A percentile compares a stretch with the other conserved stretches of the same genome.
phyloP scores from a whole-genome alignment of 2,113 vertebrate genomes.

The Phalacrocorax aristotelis region DNA sequence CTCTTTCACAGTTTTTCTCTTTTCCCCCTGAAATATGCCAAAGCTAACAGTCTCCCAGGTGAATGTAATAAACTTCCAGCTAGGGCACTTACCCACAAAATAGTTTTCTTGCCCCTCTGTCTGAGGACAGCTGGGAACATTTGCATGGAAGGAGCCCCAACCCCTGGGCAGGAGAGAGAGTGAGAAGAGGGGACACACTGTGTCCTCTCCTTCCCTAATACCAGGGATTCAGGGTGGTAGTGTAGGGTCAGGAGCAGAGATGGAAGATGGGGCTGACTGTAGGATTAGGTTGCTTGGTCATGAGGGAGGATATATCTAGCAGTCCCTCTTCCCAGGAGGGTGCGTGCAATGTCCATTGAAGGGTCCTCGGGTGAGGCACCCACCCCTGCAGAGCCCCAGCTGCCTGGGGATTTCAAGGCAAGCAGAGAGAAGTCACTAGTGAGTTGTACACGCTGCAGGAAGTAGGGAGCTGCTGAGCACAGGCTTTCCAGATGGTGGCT shows the following conservation, averaged over 20 bases:
- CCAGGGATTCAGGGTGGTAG: background rate
- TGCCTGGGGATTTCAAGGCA: background rate
- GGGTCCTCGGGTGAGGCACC: background rate
- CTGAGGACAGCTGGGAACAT: background rate
- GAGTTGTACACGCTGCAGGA: background rate
- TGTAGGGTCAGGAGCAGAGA: background rate
- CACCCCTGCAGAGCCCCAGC: rapidly evolving
- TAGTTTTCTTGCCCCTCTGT: background rate
- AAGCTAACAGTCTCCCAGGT: background rate
- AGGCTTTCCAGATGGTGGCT: background rate
- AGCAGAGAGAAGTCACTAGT: background rate
- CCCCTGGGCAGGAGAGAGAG: rapidly evolving
- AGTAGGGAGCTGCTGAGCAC: background rate
- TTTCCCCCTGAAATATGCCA: background rate
- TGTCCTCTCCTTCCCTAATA: background rate
- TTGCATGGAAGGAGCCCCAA: background rate
- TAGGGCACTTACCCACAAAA: background rate
- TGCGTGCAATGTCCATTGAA: background rate
- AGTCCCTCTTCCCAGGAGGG: background rate
- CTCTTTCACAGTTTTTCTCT: background rate
- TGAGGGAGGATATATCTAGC: background rate
- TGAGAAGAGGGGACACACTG: rapidly evolving
- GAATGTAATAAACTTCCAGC: background rate
- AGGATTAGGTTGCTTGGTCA: background rate
- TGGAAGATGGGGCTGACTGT: background rate